Base-by-base conservation (phyloP, 2,113 vertebrate genomes). In the Chlorodrepanis virens region DNA sequence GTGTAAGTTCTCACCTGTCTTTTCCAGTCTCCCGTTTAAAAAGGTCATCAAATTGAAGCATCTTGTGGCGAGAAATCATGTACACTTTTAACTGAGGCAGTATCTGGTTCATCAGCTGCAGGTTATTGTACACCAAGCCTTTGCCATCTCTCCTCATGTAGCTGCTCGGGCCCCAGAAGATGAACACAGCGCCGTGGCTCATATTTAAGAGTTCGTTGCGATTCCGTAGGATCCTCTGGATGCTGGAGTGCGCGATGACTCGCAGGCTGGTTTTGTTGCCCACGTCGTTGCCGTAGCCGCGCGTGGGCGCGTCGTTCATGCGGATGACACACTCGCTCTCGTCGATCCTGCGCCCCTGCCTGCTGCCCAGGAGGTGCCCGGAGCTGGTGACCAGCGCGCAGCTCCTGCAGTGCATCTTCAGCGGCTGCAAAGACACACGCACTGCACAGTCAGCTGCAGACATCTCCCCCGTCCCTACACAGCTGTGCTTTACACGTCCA, bases 131-230 rank as follows among this genome's bases (percentile, higher is more conserved):
- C 45, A 99, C 98, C 92, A 99, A 97, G 45, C 99, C 99, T 95
- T 99, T 99, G 25, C 99, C 99, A 14, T 99, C 99, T 12, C 98
- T 98, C 91, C 99, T 97, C 99, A 99, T 99, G 97, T 99, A 99
- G 98, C 97, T 99, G 98, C 99, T 99, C n/a, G 99, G 99, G 14
- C 99, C 99, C 99, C 99, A 99, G 98, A 99, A 99, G 97, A 99
- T 98, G 97, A 99, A 99, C 71, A 99, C 98, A 0, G 99, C 98
- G 64, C 99, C 99, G 20, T 99, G 99, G 97, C 98, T 99, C 96
- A 98, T 98, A 20, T 99, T 99, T 60, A 99, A 97, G 91, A 99
- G 98, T 97, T 99, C 98, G 1, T 99, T 98, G 87, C 99, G 99
- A 33, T 98, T 99, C 18, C 99, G 97, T 77, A 99, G 94, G 40